These are phyloP conservation scores for Sesia bembeciformis DNA, from an alignment of 2,888 invertebrate species.

Conservation along the genomic window DNA sequence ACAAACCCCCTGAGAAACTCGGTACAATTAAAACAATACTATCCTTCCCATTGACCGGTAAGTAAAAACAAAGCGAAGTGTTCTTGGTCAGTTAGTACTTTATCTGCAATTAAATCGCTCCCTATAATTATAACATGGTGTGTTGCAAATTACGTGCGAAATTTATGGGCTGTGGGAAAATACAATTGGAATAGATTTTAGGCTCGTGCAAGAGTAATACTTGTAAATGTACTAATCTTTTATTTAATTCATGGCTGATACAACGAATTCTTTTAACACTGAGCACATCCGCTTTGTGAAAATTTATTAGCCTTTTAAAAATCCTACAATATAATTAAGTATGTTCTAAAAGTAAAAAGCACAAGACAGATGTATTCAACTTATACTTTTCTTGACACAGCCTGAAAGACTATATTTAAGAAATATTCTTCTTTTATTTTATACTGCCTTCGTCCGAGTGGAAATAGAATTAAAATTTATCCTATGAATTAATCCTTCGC, in stretches of 20 bases:
- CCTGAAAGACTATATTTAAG: too few relatives aligned
- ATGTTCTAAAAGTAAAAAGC: too few relatives aligned
- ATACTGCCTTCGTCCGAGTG: too few relatives aligned
- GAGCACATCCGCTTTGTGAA: background rate
- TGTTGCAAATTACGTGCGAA: constrained; percentile 13
- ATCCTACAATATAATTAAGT: background rate
- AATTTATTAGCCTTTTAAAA: background rate
- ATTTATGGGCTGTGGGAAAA: constrained; percentile 16
- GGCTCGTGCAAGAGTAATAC: background rate
- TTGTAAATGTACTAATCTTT: background rate
- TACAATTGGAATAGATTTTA: constrained; percentile 3
- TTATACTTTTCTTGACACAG: too few relatives aligned
- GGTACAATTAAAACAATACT: background rate
- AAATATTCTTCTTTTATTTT: too few relatives aligned
- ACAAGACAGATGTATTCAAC: too few relatives aligned
- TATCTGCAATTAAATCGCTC: background rate
- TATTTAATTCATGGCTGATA: background rate
- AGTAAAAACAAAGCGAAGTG: background rate
- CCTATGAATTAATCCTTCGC: too few relatives aligned
- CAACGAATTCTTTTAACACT: background rate
- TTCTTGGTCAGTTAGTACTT: background rate
- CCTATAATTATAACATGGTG: background rate
- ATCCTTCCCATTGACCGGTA: background rate
- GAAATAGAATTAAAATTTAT: too few relatives aligned
- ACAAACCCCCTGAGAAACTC: background rate